These are phyloP conservation scores for Hypomecis punctinalis DNA, from an alignment of 2,888 invertebrate genomes.

Conservation along the genomic window DNA sequence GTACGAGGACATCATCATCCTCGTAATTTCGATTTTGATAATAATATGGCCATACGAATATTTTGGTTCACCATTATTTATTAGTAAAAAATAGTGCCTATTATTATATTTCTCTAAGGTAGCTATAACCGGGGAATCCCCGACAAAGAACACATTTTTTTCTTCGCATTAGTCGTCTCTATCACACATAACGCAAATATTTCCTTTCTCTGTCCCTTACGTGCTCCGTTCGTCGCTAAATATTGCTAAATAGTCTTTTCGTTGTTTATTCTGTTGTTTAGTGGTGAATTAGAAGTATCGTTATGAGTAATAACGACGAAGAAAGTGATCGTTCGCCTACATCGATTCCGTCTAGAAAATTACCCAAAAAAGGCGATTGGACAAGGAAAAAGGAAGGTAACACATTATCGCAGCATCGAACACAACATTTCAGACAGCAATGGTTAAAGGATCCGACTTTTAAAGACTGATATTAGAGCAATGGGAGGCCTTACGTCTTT, in stretches of 20 bases:
- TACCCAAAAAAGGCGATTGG: conserved; percentile 34
- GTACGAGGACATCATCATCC: conserved; percentile 2
- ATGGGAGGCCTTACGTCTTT: conserved; percentile 31
- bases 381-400: conserved; percentile 32
- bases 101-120: no score
- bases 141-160: neutral
- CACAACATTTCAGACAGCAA: conserved; percentile 32
- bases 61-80: no score
- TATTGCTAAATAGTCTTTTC: neutral
- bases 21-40: neutral
- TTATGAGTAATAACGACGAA: conserved; percentile 11
- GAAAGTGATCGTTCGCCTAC: conserved; percentile 20
- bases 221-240: no score
- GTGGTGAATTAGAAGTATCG: neutral
- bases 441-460: conserved; percentile 39
- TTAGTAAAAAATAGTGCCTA: no score
- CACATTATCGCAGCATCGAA: conserved; percentile 29
- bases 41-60: neutral
- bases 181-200: neutral
- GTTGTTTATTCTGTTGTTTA: neutral
- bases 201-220: no score
- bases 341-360: conserved; percentile 34
- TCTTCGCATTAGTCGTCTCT: neutral
- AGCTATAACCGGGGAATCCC: neutral
- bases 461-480: conserved; percentile 24